A percentile compares a stretch with the other conserved stretches of the same genome.
These are phyloP conservation scores for Halyomorpha halys DNA, from an alignment of 1,140 invertebrate species.

Conservation along the genomic window DNA sequence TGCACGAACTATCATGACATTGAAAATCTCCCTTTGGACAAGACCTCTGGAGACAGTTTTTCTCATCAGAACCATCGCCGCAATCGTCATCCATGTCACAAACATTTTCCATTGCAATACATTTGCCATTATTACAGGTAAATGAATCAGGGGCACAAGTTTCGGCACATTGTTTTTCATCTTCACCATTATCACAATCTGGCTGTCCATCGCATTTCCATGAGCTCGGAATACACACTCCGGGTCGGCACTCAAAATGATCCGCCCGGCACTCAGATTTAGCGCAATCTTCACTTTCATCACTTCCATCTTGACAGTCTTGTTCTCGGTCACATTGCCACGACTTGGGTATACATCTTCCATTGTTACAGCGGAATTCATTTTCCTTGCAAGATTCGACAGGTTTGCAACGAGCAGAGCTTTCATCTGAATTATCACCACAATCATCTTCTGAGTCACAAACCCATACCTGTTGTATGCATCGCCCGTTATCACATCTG, in stretches of 20 bases:
- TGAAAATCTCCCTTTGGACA: slow-evolving; percentile 56
- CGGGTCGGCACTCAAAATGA: slow-evolving; percentile 72
- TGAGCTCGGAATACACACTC: slow-evolving; percentile 38
- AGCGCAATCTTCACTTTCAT: slow-evolving; percentile 60
- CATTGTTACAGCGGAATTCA: slow-evolving; percentile 59
- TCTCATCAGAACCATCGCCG: slow-evolving; percentile 69
- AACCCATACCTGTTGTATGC: slow-evolving; percentile 69
- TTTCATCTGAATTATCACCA: slow-evolving; percentile 70
- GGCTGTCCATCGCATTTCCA: slow-evolving; percentile 48
- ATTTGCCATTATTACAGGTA: slow-evolving; percentile 77
- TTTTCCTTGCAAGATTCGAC: slow-evolving; percentile 42
- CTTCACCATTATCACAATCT: slow-evolving; percentile 50
- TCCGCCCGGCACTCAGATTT: slow-evolving; percentile 67
- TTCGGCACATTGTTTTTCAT: slow-evolving; percentile 73
- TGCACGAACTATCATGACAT: slow-evolving; percentile 54
- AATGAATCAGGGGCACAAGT: slow-evolving; percentile 81
- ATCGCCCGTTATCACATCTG: slow-evolving; percentile 63
- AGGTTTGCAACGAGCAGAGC: slow-evolving; percentile 49
- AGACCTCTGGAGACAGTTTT: slow-evolving; percentile 52
- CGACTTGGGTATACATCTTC: slow-evolving; percentile 62
- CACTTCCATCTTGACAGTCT: slow-evolving; percentile 63
- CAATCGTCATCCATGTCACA: slow-evolving; percentile 85
- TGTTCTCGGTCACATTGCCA: slow-evolving; percentile 68
- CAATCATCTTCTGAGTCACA: slow-evolving; percentile 72
- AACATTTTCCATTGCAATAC: slow-evolving; percentile 74